Conservation (phyloP, 2,113 vertebrate genomes). For the Bombycilla garrulus region DNA sequence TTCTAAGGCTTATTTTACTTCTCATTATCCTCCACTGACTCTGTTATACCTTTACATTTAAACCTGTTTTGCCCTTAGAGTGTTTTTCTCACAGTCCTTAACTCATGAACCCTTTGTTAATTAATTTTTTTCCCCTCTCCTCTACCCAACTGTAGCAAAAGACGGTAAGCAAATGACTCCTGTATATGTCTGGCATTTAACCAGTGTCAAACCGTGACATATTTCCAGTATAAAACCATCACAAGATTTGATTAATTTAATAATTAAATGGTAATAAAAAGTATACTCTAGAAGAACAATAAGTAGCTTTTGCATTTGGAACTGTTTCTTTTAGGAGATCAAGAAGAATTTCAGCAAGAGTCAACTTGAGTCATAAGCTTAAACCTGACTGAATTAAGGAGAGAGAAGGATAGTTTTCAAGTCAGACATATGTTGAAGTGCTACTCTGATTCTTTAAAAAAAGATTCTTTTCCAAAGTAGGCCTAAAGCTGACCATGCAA, state of each 20-base stretch:
- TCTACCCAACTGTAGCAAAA: neutral
- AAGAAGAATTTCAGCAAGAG: neutral
- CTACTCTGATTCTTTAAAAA: neutral
- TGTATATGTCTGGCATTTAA: neutral
- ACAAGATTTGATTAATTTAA: neutral
- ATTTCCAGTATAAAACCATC: neutral
- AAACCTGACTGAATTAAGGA: neutral
- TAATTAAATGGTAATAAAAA: neutral
- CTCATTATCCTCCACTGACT: neutral
- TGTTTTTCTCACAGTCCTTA: neutral
- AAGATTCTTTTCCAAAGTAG: neutral
- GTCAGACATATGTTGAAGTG: neutral
- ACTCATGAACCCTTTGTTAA: neutral
- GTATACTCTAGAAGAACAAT: neutral
- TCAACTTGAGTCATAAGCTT: neutral
- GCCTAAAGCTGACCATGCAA: neutral
- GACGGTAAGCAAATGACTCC: neutral
- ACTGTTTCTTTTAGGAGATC: neutral
- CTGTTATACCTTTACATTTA: neutral
- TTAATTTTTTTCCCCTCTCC: neutral
- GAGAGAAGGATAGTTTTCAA: neutral
- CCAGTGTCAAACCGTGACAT: fast-evolving
- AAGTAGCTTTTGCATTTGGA: neutral
- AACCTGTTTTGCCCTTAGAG: neutral
- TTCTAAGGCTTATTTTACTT: neutral